phyloP scores from a whole-genome alignment of 2,113 vertebrate species.

The Uria aalge region DNA sequence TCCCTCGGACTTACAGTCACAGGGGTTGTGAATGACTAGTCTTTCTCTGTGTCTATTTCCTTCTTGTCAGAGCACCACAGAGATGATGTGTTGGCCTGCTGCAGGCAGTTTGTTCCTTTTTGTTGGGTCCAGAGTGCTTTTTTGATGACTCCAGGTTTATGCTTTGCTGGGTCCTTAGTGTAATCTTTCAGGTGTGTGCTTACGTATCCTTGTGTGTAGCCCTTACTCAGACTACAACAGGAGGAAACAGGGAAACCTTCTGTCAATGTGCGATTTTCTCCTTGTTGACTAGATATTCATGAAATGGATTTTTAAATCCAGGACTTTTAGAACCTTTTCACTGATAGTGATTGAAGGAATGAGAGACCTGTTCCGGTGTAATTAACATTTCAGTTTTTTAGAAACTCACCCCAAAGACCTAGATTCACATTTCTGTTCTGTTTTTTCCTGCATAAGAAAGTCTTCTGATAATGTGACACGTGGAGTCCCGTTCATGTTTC shows the following conservation, averaged over 20 bases:
- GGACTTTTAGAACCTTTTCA: background rate
- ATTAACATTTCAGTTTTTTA: background rate
- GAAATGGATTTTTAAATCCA: background rate
- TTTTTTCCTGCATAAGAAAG: background rate
- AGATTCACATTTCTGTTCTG: accelerated
- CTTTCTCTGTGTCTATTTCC: background rate
- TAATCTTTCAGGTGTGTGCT: background rate
- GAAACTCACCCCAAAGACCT: background rate
- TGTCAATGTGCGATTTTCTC: background rate
- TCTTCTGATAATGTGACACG: background rate
- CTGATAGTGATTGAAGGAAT: background rate
- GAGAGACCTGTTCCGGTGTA: background rate
- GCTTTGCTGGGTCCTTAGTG: background rate
- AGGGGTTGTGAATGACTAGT: background rate
- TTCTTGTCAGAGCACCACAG: background rate
- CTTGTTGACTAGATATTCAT: background rate
- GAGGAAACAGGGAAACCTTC: background rate
- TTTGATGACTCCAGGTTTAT: background rate
- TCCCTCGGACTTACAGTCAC: background rate
- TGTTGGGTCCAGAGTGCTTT: background rate
- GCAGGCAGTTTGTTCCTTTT: background rate
- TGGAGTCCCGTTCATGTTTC: background rate
- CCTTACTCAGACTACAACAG: background rate
- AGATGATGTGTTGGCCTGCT: background rate
- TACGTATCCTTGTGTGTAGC: background rate